Evolutionary conservation across 2,888 invertebrate species (phyloP), one percentile per base, ranked within the genome.

Genomic region (Lasioglossum villosulum): DNA sequence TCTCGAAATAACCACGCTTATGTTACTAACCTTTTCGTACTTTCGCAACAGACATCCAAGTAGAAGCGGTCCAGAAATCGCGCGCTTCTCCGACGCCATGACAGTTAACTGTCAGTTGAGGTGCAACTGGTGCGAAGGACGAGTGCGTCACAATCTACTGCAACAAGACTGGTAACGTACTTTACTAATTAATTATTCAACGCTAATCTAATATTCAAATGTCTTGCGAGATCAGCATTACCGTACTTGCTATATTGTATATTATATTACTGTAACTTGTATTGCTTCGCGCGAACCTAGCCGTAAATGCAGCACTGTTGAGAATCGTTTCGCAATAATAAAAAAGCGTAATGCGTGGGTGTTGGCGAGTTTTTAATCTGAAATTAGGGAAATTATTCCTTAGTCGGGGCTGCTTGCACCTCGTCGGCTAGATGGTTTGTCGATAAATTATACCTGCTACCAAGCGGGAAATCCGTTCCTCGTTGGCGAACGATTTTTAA

Each of bases 401-500:
- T 19, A 8, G 16, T 63, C 30, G 63, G 30, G 30, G 19, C 19
- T 30, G 30, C 16, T 30, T 2, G 23, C 37, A 34, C 10, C 66
- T 23, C 66, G 66, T 23, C 66, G 8, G 8, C 34, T 10, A 37
- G 66, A 68, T 23, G 37, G 66, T 68, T 68, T 37, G 66, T 23
- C 66, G 66, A 68, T 68, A 68, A 68, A 68, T 68, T 37, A 68
- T 37, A 37, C 34, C 34, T 23, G 66, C 23, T 68, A 34, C 34
- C 34, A 6, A 19, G 19, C 34, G 34, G 66, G 23, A 34, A 37
- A 34, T 34, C 66, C 66, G 66, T 23, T 23, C 34, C 37, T n/a
- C n/a, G 37, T 52, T n/a, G 71, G 39, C n/a, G 71, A 76, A 45
- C n/a, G 78, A 75, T 79, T 79, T 79, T 75, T 78, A 72, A 83